Percentiles rank a stretch among this genome's conserved stretches.
Evolutionary conservation across 2,888 invertebrate genomes (phyloP).

Genomic region (Drosophila percnosoma): DNA sequence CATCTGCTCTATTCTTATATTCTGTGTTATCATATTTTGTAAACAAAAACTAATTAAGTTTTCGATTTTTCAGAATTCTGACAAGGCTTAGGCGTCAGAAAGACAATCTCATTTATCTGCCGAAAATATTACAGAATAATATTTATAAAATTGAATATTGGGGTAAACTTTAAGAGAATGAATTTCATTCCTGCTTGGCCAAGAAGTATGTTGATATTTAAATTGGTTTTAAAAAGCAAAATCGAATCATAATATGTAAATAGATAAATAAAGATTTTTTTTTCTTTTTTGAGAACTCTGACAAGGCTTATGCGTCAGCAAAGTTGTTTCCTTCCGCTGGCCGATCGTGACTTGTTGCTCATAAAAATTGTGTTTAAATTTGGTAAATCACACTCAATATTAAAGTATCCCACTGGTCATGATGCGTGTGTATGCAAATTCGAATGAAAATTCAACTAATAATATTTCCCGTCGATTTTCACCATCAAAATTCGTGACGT

Average conservation of each 20-base stretch:
- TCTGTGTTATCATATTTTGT: background rate
- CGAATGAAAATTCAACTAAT: constrained; percentile 29
- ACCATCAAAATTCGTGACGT: constrained; percentile 38
- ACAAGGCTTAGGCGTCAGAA: background rate
- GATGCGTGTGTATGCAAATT: constrained; percentile 11
- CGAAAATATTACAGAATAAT: background rate
- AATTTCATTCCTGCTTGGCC: background rate
- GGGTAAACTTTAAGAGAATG: background rate
- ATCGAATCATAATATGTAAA: background rate
- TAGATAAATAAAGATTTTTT: background rate
- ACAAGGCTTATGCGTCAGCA: background rate
- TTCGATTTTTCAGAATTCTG: background rate
- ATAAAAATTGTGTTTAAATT: constrained; percentile 31
- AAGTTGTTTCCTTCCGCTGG: constrained; percentile 26
- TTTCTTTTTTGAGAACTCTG: background rate
- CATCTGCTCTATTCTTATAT: background rate
- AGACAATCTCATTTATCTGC: background rate
- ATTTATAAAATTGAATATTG: background rate
- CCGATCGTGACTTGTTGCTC: constrained; percentile 13
- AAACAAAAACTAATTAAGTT: background rate
- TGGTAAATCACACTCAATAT: constrained; percentile 42
- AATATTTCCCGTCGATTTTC: background rate
- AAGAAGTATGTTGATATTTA: background rate
- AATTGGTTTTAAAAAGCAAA: background rate
- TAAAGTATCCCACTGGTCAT: constrained; percentile 8